A percentile compares a stretch with the other conserved stretches of the same genome.
Conservation (phyloP, 2,113 vertebrate species). For the Sinocyclocheilus maitianheensis region DNA sequence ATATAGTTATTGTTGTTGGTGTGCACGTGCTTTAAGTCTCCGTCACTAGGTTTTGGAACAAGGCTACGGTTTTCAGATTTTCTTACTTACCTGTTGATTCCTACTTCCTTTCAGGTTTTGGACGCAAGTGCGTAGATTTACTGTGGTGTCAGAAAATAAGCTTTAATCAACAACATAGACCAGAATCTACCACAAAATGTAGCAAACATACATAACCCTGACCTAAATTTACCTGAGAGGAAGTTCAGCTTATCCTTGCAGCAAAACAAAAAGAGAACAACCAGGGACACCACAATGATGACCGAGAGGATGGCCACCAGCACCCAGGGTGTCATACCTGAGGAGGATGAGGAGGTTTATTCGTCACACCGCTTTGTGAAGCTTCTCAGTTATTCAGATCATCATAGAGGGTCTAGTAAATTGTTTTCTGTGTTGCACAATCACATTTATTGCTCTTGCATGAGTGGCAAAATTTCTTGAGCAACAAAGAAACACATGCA, state of each 20-base stretch:
- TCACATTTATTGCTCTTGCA: no score
- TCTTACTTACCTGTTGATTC: constrained; percentile 74
- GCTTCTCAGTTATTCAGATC: no score
- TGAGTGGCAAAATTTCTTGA: no score
- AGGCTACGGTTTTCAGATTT: not conserved
- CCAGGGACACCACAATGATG: constrained; percentile 72
- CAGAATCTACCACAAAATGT: constrained; percentile 30
- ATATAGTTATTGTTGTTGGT: no score
- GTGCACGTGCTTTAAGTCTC: no score
- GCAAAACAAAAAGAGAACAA: constrained; percentile 77
- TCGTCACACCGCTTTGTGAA: not conserved
- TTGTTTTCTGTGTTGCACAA: no score
- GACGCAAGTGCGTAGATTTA: constrained; percentile 76
- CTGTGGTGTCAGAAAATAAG: constrained; percentile 58
- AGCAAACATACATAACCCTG: not conserved
- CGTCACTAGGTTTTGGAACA: no score
- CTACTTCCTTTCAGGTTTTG: constrained; percentile 78
- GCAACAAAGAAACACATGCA: no score
- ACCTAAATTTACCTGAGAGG: constrained; percentile 55
- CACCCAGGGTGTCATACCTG: constrained; percentile 69
- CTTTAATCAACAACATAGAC: constrained; percentile 6
- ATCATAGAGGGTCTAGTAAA: no score
- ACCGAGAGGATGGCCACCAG: constrained; percentile 74
- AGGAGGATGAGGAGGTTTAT: not conserved
- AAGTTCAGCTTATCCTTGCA: constrained; percentile 79